Base-by-base conservation (phyloP, 2,888 invertebrate species). In the Ectemnius cavifrons region DNA sequence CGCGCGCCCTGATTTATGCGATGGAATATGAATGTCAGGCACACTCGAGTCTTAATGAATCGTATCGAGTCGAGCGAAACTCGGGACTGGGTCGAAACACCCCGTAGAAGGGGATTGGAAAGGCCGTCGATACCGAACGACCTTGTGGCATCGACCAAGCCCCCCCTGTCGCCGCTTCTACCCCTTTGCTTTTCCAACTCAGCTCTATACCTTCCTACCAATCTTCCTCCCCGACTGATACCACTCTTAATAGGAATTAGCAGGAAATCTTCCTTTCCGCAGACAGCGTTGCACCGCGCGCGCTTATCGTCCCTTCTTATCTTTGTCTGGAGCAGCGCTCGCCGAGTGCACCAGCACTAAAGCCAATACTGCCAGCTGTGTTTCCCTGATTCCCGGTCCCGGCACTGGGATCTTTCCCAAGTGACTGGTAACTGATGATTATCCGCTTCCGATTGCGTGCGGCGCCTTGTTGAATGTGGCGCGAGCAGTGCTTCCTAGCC, bases 121-220 rank as follows among this genome's bases (percentile, higher is more conserved):
- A 73, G 72, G 79, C 83, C 84, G 87, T 88, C 88, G 87, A 89
- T 89, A 88, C 75, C 79, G 68, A 78, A 80, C 84, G 89, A 89
- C 88, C 89, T 89, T 89, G 88, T 78, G 82, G 77, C 84, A 89
- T 89, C 89, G 88, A 88, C 87, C 89, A 82, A 81, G 81, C 83
- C 79, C 79, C 81, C 23, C 23, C 3, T 23, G 23, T 3, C 23
- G 3, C 23, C 23, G 3, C 23, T 2, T 3, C 77, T 67, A 65
- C 77, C 72, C 71, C 73, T 71, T 73, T 45, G 61, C 69, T 63
- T 79, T 81, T 77, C 75, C 77, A 70, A 77, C 37, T 37, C 37
- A 23, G 2, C 66, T 77, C 75, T 71, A 66, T 67, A 70, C 70
- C 65, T 56, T 67, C 61, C 70, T 23, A 23, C 23, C 23, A 23